phyloP scores from a whole-genome alignment of 1,140 invertebrate genomes.

The Ips typographus region DNA sequence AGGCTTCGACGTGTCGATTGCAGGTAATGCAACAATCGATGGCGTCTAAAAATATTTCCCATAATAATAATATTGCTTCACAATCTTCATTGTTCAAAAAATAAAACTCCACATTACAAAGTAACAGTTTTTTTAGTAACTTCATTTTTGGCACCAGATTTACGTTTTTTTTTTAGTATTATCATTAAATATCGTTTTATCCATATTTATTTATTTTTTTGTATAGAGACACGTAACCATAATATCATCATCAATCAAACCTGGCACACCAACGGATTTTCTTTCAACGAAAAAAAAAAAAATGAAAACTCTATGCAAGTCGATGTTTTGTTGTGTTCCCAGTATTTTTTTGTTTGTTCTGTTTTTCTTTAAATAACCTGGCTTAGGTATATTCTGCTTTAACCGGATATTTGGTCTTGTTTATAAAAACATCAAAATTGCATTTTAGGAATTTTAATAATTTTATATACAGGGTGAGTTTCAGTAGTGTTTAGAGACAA shows the following conservation, averaged over 20 bases:
- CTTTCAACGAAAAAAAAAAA: not conserved
- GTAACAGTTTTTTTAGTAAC: constrained; percentile 7
- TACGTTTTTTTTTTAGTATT: constrained; percentile 1
- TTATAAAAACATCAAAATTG: too few species aligned
- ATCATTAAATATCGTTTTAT: too few species aligned
- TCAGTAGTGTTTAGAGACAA: too few species aligned
- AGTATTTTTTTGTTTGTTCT: not conserved
- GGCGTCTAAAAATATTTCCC: not conserved
- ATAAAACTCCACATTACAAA: constrained; percentile 1
- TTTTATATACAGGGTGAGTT: too few species aligned
- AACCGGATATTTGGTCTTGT: too few species aligned
- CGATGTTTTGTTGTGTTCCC: constrained; percentile 4
- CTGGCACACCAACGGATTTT: not conserved
- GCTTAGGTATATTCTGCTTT: too few species aligned
- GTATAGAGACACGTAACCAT: not conserved
- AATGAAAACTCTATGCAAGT: not conserved
- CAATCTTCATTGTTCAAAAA: not conserved
- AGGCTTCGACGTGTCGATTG: too few species aligned
- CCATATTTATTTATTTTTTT: not conserved
- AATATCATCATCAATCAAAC: not conserved
- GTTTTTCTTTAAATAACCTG: too few species aligned
- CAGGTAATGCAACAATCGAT: too few species aligned
- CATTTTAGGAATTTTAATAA: too few species aligned
- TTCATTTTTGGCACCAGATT: constrained; percentile 13
- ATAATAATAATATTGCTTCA: constrained; percentile 7